Evolutionary conservation across 2,888 invertebrate species (phyloP), one percentile per base, ranked within the genome.

Genomic region (Orthonevra nobilis): DNA sequence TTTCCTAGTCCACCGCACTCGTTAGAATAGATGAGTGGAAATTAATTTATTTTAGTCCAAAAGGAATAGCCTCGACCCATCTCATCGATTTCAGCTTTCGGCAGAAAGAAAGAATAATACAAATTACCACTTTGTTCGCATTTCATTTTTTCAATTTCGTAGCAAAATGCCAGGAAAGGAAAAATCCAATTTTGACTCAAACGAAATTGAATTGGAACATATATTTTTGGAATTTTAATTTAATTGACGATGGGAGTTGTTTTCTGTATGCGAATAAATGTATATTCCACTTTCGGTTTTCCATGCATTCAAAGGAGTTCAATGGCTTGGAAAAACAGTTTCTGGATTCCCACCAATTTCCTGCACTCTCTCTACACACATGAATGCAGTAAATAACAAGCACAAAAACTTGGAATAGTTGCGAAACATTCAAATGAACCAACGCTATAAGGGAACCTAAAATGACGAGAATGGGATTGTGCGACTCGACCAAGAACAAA

Each of bases 241-340:
- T 38, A 46, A 38, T 56, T 48, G 28, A 48, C 32, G 9, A 12
- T 20, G 1, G 28, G 3, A 46, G 20, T 0, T 15, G 5, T 23
- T 23, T 23, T 2, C 14, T 46, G 6, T 14, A 32, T 54, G 34
- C 34, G 28, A 20, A 23, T 17, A 38, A 30, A 19, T 30, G 2
- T 20, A n/a, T 6, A 12, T n/a, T 34, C 17, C 12, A 15, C 15
- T 42, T 26, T 2, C 17, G 50, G 3, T 42, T 9, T 36, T 36
- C 42, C 42, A 44, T 60, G 7, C 26, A 44, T 50, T 12, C 36
- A 52, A 52, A 28, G n/a, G 48, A 34, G 69, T 52, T 69, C 42
- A 52, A 9, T 61, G 61, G 61, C 50, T 61, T 44, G 28, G 36
- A 60, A 61, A 36, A 61, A 60, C 61, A 69, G 50, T 42, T 69